Evolutionary conservation across 2,113 vertebrate species (phyloP).

Genomic region (Terrapene triunguis): DNA sequence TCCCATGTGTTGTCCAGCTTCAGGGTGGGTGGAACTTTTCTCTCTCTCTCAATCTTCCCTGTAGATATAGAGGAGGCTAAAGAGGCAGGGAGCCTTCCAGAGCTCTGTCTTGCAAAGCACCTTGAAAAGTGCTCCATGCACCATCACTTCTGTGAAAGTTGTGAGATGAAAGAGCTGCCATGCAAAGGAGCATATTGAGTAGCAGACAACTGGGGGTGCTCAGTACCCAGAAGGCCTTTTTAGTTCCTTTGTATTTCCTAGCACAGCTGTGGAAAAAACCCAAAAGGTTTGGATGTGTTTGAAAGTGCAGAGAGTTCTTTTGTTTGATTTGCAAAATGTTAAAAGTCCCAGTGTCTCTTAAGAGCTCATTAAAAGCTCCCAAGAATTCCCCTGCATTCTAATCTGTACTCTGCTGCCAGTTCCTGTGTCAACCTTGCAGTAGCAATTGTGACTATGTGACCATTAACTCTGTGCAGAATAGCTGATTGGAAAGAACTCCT

Average conservation of each 20-base stretch:
- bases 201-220: neutral
- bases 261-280: neutral
- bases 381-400: neutral
- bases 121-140: neutral
- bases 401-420: neutral
- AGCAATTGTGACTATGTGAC: neutral
- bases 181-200: neutral
- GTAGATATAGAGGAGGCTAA: neutral
- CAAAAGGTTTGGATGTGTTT: neutral
- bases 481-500: neutral
- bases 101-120: neutral
- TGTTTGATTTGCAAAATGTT: neutral
- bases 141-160: neutral
- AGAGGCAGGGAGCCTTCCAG: neutral
- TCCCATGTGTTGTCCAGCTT: neutral
- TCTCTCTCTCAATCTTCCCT: neutral
- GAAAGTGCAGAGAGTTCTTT: neutral
- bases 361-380: neutral
- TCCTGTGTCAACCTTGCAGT: neutral
- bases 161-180: neutral
- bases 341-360: neutral
- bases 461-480: rapidly evolving
- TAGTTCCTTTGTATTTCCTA: neutral
- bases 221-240: neutral
- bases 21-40: neutral